Base-by-base conservation (phyloP, 1,140 invertebrate species). In the Drosophila murphyi region DNA sequence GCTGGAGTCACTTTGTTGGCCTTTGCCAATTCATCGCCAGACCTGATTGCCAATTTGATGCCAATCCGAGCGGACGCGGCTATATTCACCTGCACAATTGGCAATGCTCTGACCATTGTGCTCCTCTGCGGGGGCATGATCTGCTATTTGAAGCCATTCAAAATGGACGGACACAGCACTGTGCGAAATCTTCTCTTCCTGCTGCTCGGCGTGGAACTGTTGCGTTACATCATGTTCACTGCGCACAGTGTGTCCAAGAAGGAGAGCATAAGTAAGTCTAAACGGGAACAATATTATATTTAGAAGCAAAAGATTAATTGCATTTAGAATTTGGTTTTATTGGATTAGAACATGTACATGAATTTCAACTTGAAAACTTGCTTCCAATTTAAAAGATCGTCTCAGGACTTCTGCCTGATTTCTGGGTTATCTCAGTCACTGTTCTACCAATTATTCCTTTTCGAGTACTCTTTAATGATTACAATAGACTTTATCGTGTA, bases 111-210 rank as follows among this genome's bases (percentile, higher is more conserved):
- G 6, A 41, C 77, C 1, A 5, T 37, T 4, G 55, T 89, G 2
- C 50, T 82, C 0, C 7, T 87, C 4, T 70, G 70, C 5, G 83
- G 80, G 0, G 83, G 85, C 5, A 45, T 64, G 8, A 8, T 88
- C 2, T 74, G 76, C 35, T 88, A 54, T 5, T 37, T 87, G 12
- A 71, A 61, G 12, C 80, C 83, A 0, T 88, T 87, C 34, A 51
- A 37, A 3, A 80, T 87, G 69, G 72, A 77, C 8, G 73, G 69
- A 3, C 20, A 60, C 32, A 51, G 48, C 10, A 43, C 65, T 0
- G 31, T 72, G 29, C 50, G 70, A 0, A 85, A 88, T 47, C n/a
- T 80, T 1, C 10, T 87, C 2, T 80, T 88, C n/a, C 32, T 88
- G 0, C 2, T 61, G 20, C 32, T 87, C 6, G 34, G 51, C 2